These are phyloP conservation scores for Danio choprae DNA, from an alignment of 2,797 vertebrate species.

Conservation along the genomic window DNA sequence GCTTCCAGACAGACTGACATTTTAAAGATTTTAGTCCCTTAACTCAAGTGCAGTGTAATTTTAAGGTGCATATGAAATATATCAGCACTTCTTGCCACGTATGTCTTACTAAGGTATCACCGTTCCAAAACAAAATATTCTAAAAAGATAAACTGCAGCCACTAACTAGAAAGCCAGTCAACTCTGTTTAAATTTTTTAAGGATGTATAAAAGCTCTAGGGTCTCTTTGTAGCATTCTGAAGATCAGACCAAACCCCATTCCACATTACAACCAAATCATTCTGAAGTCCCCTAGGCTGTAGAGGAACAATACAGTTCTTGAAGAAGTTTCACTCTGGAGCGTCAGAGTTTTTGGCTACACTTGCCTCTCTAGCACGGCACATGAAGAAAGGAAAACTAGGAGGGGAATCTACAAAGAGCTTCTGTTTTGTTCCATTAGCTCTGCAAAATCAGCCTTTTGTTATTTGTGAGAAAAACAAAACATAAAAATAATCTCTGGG, in stretches of 20 bases:
- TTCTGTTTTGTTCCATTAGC: slow-evolving; percentile 85
- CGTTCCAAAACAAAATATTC: not conserved
- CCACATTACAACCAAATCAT: slow-evolving; percentile 73
- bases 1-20: no score
- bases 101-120: no score
- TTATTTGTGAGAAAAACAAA: slow-evolving; percentile 75
- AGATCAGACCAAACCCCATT: slow-evolving; percentile 24
- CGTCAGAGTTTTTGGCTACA: slow-evolving; percentile 88
- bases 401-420: slow-evolving; percentile 81
- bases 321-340: slow-evolving; percentile 81
- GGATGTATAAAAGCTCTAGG: not conserved
- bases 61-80: not conserved
- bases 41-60: not conserved
- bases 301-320: slow-evolving; percentile 89
- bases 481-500: slow-evolving; percentile 83
- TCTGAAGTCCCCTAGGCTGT: slow-evolving; percentile 80
- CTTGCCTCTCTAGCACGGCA: slow-evolving; percentile 85
- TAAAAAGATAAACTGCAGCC: not conserved
- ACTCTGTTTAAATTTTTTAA: not conserved
- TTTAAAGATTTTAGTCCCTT: no score
- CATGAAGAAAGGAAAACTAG: slow-evolving; percentile 65
- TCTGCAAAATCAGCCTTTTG: slow-evolving; percentile 93
- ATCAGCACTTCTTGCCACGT: no score
- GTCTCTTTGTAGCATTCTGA: not conserved
- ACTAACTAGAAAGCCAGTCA: not conserved